phyloP scores from a whole-genome alignment of 2,797 vertebrate genomes.

The Spondyliosoma cantharus region DNA sequence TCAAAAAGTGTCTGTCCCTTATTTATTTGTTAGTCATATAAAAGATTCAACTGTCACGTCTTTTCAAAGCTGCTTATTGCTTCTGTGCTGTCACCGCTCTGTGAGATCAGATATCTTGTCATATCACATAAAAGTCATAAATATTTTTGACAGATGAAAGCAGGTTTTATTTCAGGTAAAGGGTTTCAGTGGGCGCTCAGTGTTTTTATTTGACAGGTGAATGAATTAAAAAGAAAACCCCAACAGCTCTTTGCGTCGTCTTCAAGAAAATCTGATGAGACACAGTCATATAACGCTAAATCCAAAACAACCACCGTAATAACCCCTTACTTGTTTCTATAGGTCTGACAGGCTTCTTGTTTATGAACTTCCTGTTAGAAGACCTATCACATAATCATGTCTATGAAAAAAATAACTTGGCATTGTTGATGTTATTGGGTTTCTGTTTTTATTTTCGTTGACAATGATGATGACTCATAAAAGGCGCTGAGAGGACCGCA shows the following conservation, averaged over 20 bases:
- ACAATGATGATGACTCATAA: neutral
- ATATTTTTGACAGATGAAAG: conserved; percentile 20
- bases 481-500: neutral
- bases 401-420: neutral
- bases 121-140: conserved; percentile 10
- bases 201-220: conserved; percentile 8
- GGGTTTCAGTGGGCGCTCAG: neutral
- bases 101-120: conserved; percentile 29
- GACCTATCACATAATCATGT: neutral
- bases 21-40: conserved; percentile 6
- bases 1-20: conserved; percentile 10
- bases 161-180: conserved; percentile 1
- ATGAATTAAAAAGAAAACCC: neutral
- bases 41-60: conserved; percentile 16
- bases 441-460: conserved; percentile 7
- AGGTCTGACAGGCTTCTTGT: neutral
- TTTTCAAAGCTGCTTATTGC: conserved; percentile 30
- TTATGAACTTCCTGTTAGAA: neutral
- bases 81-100: conserved; percentile 15
- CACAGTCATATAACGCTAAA: neutral
- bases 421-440: conserved; percentile 12
- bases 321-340: neutral
- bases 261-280: neutral
- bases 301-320: neutral
- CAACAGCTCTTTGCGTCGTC: neutral